A percentile compares a stretch with the other conserved stretches of the same genome.
Evolutionary conservation across 2,113 vertebrate genomes (phyloP).

Genomic region (Macrotus californicus): DNA sequence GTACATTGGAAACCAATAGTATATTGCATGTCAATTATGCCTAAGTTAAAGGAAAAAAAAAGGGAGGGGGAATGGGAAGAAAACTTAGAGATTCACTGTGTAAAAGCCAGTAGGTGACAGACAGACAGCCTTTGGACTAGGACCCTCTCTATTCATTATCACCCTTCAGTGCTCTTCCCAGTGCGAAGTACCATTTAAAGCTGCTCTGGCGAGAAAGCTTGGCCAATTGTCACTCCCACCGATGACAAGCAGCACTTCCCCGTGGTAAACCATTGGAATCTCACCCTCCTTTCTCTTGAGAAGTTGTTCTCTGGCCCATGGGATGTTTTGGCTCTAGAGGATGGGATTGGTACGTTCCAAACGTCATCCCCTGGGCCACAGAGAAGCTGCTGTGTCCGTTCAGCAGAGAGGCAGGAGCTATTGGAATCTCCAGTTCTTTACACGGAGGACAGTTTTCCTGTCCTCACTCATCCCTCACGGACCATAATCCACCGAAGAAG

Average conservation of each 20-base stretch:
- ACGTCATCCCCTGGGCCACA: not conserved
- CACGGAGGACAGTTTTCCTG: not conserved
- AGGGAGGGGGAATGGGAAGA: not conserved
- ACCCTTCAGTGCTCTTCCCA: not conserved
- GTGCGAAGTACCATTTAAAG: not conserved
- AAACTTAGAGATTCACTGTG: not conserved
- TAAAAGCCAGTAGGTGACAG: not conserved
- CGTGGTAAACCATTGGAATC: no score
- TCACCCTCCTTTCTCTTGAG: not conserved
- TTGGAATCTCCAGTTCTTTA: not conserved
- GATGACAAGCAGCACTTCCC: not conserved
- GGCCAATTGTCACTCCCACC: not conserved
- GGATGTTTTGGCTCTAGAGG: not conserved
- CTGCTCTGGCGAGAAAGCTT: slow-evolving; percentile 30
- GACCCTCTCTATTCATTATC: not conserved
- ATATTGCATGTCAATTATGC: not conserved
- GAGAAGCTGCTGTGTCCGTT: slow-evolving; percentile 21
- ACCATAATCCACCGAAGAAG: not conserved
- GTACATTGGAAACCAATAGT: no score
- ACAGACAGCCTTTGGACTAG: not conserved
- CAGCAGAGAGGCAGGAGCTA: rapidly evolving
- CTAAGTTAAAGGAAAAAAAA: not conserved
- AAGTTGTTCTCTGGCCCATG: not conserved
- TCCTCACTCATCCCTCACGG: not conserved
- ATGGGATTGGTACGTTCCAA: not conserved